Conservation (phyloP, 2,797 vertebrate genomes). For the Crenichthys baileyi region DNA sequence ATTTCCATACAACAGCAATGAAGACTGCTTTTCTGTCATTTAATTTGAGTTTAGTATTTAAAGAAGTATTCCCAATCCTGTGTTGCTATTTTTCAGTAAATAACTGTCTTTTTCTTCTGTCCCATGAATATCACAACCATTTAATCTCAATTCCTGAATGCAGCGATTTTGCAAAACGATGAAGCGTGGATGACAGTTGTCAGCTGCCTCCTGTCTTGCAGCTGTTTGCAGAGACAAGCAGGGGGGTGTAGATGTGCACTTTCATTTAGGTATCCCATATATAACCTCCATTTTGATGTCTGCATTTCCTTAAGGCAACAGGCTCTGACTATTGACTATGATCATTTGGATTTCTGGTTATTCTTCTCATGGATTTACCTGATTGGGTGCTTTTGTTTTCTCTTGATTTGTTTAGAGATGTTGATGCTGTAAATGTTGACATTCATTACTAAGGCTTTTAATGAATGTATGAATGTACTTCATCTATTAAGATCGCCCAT, state of each 20-base stretch:
- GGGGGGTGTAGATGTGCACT: neutral
- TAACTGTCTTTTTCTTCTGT: neutral
- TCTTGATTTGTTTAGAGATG: slow-evolving; percentile 1
- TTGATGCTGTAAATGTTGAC: neutral
- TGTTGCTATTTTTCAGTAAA: neutral
- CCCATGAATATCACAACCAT: neutral
- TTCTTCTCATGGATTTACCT: neutral
- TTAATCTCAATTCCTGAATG: neutral
- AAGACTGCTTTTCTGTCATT: neutral
- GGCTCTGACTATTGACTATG: slow-evolving; percentile 6
- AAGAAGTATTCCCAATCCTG: neutral
- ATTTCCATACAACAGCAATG: no score
- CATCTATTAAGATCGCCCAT: no score
- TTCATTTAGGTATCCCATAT: slow-evolving; percentile 2
- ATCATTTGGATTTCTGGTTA: slow-evolving; percentile 3
- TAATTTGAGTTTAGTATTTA: no score
- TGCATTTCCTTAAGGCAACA: slow-evolving; percentile 3
- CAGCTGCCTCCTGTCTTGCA: slow-evolving; percentile 9
- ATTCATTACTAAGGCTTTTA: slow-evolving; percentile 76
- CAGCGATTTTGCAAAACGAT: neutral
- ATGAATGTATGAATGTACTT: slow-evolving; percentile 15
- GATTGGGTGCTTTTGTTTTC: neutral
- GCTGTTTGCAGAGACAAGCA: neutral
- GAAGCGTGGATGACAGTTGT: neutral
- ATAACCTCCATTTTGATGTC: neutral